Evolutionary conservation across 2,888 invertebrate species (phyloP).

Genomic region (Cheilosia vernalis): DNA sequence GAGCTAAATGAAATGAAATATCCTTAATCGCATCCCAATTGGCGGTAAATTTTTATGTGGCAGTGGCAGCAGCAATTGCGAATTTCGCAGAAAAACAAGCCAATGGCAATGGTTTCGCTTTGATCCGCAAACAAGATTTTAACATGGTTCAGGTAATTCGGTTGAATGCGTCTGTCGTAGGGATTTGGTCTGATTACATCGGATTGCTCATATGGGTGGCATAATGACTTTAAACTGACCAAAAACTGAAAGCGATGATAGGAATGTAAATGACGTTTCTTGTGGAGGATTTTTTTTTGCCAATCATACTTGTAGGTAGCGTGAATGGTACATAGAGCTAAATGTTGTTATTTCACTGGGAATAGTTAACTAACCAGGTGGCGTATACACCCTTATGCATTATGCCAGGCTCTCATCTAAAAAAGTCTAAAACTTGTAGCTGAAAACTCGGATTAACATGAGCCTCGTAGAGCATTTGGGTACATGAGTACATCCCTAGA

Average conservation of each 20-base stretch:
- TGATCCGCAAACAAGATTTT: slow-evolving; percentile 22
- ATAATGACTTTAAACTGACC: neutral
- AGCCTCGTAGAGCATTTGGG: no score
- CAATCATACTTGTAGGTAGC: no score
- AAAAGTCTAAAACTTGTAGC: no score
- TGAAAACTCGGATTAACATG: no score
- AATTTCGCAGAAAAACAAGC: slow-evolving; percentile 18
- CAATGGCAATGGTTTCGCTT: neutral
- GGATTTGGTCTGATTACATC: neutral
- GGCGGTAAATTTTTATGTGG: slow-evolving; percentile 11
- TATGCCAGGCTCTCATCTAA: no score
- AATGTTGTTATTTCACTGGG: no score
- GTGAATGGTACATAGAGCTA: no score
- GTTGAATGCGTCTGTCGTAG: slow-evolving; percentile 9
- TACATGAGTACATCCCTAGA: no score
- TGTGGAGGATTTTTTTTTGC: no score
- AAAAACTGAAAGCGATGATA: neutral
- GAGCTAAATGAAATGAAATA: slow-evolving; percentile 47
- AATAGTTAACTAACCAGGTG: no score
- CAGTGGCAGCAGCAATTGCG: neutral
- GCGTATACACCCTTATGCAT: no score
- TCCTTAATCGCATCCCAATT: slow-evolving; percentile 43
- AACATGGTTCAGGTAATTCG: slow-evolving; percentile 5
- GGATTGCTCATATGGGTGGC: neutral
- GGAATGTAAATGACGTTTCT: neutral